These are phyloP conservation scores for Diaprepes abbreviatus DNA, from an alignment of 2,888 invertebrate genomes.

Conservation along the genomic window DNA sequence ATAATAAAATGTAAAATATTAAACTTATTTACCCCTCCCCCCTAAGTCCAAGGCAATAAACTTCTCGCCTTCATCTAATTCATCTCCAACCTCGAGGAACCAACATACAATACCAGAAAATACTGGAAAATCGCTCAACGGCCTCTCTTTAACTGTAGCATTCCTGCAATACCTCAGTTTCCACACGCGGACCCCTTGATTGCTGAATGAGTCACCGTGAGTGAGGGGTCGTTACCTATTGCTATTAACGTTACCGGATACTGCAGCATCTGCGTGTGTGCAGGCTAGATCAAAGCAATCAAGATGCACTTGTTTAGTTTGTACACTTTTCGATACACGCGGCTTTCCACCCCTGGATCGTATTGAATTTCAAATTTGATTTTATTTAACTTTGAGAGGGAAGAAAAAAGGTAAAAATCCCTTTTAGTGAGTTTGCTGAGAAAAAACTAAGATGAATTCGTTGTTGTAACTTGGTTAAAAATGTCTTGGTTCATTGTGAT, in stretches of 20 bases:
- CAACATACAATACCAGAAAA: too few relatives aligned
- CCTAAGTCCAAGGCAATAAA: too few relatives aligned
- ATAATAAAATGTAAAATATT: too few relatives aligned
- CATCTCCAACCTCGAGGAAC: too few relatives aligned
- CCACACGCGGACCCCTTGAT: slow-evolving; percentile 61
- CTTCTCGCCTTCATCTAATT: too few relatives aligned
- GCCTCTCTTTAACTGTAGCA: slow-evolving; percentile 24
- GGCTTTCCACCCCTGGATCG: slow-evolving; percentile 20
- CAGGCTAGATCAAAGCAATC: slow-evolving; percentile 67
- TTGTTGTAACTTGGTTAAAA: too few relatives aligned
- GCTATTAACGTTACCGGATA: slow-evolving; percentile 66
- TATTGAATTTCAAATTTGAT: slow-evolving; percentile 48
- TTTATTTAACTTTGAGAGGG: slow-evolving; percentile 17
- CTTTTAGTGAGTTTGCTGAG: too few relatives aligned
- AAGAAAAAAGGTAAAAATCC: neutral
- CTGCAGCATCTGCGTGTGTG: slow-evolving; percentile 66
- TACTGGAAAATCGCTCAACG: too few relatives aligned
- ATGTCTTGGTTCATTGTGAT: too few relatives aligned
- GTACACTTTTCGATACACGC: slow-evolving; percentile 54
- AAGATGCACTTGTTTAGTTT: slow-evolving; percentile 68
- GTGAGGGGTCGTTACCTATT: slow-evolving; percentile 61
- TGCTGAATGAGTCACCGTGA: slow-evolving; percentile 66
- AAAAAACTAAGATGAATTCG: too few relatives aligned
- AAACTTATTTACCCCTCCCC: too few relatives aligned
- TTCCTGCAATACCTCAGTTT: slow-evolving; percentile 42